Evolutionary conservation across 2,113 vertebrate genomes (phyloP).

Genomic region (Mastomys coucha): DNA sequence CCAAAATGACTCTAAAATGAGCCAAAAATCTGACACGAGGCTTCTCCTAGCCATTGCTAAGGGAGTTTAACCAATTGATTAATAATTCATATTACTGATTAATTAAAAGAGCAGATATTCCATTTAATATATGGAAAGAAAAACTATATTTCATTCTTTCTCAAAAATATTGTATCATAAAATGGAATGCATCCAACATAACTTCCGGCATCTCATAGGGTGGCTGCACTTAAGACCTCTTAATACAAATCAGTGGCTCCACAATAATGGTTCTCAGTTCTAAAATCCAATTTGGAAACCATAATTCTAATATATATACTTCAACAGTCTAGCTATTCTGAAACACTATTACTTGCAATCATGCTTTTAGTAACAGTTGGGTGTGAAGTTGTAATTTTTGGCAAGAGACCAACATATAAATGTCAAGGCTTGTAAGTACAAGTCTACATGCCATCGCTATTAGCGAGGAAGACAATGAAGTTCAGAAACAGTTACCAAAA

Average conservation of each 20-base stretch:
- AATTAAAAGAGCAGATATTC: neutral
- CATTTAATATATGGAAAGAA: neutral
- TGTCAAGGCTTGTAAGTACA: neutral
- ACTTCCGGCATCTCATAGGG: neutral
- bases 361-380: neutral
- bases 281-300: neutral
- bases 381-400: slow-evolving; percentile 2
- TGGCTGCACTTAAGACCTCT: neutral
- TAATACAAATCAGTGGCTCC: neutral
- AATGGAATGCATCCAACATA: neutral
- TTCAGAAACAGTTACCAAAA: slow-evolving; percentile 6
- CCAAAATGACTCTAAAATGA: neutral
- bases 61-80: neutral
- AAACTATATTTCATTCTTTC: neutral
- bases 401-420: neutral
- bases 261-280: neutral
- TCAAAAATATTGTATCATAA: neutral
- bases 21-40: neutral
- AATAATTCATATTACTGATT: neutral
- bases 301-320: neutral
- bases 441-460: neutral
- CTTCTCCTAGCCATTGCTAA: neutral
- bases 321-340: neutral
- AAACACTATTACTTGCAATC: neutral
- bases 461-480: neutral